phyloP scores from a whole-genome alignment of 2,797 vertebrate genomes.

The Borostomias antarcticus region DNA sequence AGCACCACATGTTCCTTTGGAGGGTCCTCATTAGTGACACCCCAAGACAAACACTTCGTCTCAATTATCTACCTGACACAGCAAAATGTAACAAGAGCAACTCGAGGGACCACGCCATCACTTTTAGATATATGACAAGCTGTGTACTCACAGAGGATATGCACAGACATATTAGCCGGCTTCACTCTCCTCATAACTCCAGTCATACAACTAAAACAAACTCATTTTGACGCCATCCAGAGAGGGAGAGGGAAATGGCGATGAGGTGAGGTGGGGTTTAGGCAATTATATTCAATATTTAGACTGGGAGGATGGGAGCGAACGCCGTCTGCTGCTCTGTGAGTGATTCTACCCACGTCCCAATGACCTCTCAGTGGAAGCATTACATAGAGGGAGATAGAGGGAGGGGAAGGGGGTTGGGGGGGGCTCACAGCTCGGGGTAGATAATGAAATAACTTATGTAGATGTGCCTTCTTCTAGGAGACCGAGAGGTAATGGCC shows the following conservation, averaged over 20 bases:
- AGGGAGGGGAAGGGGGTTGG: constrained; percentile 79
- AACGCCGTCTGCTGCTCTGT: constrained; percentile 85
- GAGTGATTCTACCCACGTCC: constrained; percentile 89
- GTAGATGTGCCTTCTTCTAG: constrained; percentile 70
- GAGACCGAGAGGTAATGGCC: constrained; percentile 67
- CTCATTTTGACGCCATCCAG: constrained; percentile 64
- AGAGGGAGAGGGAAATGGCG: constrained; percentile 72
- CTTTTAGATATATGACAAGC: not conserved
- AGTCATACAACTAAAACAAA: constrained; percentile 40
- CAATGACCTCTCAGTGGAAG: constrained; percentile 85
- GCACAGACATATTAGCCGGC: not conserved
- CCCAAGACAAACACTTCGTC: not conserved
- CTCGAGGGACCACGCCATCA: not conserved
- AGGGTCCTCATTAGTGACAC: not conserved
- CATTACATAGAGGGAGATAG: constrained; percentile 51
- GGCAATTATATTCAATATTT: constrained; percentile 90
- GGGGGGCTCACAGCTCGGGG: constrained; percentile 57
- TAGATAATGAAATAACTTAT: constrained; percentile 82
- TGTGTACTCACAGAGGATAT: not conserved
- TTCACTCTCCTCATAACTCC: not conserved
- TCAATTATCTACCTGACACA: not conserved
- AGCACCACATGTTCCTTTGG: not conserved
- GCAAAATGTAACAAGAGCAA: not conserved
- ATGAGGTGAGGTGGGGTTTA: constrained; percentile 81
- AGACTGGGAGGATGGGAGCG: constrained; percentile 88